Conservation (phyloP, 2,888 invertebrate genomes). For the Priocnemis perturbator region DNA sequence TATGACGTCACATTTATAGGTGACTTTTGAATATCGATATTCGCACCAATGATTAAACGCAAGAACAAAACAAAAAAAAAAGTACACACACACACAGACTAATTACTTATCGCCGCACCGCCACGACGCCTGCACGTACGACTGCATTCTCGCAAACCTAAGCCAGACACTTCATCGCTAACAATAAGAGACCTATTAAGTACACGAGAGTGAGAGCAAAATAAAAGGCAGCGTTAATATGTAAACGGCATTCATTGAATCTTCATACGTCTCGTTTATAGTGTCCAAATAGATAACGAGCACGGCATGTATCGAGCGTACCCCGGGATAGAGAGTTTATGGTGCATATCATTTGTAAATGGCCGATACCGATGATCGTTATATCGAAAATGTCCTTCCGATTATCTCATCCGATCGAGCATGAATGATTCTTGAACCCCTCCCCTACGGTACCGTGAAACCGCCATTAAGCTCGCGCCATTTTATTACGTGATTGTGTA, state of each 20-base stretch:
- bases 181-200: constrained; percentile 9
- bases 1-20: too few relatives aligned
- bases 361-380: constrained; percentile 60
- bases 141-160: not conserved
- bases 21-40: too few relatives aligned
- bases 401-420: constrained; percentile 31
- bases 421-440: constrained; percentile 22
- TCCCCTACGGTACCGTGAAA: constrained; percentile 18
- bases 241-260: constrained; percentile 14
- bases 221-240: not conserved
- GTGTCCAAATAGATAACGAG: constrained; percentile 17
- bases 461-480: constrained; percentile 5
- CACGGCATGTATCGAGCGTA: constrained; percentile 27
- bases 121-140: too few relatives aligned
- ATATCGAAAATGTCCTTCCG: constrained; percentile 49
- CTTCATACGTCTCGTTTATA: constrained; percentile 9
- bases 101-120: too few relatives aligned
- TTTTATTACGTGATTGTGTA: constrained; percentile 7
- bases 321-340: constrained; percentile 53
- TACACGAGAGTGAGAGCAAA: constrained; percentile 1
- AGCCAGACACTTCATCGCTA: not conserved
- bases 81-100: too few relatives aligned
- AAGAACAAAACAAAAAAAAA: too few relatives aligned
- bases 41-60: too few relatives aligned
- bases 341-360: constrained; percentile 67